These are phyloP conservation scores for Zophobas atratus DNA, from an alignment of 1,140 invertebrate species.

Conservation along the genomic window DNA sequence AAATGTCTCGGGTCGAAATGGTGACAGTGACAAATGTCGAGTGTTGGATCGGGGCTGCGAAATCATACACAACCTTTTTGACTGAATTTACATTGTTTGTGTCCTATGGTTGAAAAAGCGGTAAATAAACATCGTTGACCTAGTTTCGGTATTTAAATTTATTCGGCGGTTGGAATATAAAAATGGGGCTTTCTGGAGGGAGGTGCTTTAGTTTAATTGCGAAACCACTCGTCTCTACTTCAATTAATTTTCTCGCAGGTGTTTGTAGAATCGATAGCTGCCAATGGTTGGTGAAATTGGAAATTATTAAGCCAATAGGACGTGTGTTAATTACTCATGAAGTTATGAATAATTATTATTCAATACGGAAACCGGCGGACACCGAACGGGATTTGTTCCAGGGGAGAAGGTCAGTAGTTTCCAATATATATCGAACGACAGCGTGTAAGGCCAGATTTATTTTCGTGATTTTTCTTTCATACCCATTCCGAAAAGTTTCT, in stretches of 20 bases:
- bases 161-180: too few species aligned
- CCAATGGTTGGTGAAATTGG: slow-evolving; percentile 1
- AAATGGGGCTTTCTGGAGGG: not conserved
- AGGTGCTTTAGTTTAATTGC: not conserved
- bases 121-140: too few species aligned
- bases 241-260: too few species aligned
- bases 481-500: too few species aligned
- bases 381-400: too few species aligned
- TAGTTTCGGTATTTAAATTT: too few species aligned
- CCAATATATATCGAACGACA: too few species aligned
- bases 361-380: not conserved
- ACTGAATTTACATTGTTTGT: not conserved
- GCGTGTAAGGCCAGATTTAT: too few species aligned
- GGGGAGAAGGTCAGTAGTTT: too few species aligned
- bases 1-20: too few species aligned
- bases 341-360: slow-evolving; percentile 29
- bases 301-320: slow-evolving; percentile 27
- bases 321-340: slow-evolving; percentile 31
- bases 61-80: not conserved
- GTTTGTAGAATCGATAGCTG: not conserved
- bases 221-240: not conserved
- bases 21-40: not conserved
- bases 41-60: not conserved
- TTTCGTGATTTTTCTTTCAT: too few species aligned
- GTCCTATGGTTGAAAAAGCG: not conserved